Evolutionary conservation across 2,113 vertebrate species (phyloP).

Genomic region (Sceloporus undulatus): DNA sequence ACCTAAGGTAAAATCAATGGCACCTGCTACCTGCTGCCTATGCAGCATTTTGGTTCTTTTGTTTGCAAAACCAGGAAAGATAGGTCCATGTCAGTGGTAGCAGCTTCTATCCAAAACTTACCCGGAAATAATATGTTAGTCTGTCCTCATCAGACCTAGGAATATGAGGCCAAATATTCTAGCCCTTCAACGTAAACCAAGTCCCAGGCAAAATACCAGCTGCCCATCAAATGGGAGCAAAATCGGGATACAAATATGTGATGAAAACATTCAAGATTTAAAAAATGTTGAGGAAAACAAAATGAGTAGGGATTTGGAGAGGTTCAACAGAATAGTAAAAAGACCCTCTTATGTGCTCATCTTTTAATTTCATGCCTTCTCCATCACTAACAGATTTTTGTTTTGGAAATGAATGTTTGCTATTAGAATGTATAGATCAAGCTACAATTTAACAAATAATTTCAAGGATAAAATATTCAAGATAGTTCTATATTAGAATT

Average conservation of each 20-base stretch:
- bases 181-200: background rate
- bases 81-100: background rate
- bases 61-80: background rate
- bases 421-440: background rate
- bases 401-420: background rate
- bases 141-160: no score
- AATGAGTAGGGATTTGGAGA: background rate
- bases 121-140: background rate
- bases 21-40: background rate
- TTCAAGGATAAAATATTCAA: background rate
- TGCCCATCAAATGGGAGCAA: background rate
- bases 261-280: background rate
- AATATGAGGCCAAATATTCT: background rate
- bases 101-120: background rate
- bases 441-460: background rate
- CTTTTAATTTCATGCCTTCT: no score
- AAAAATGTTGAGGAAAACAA: background rate
- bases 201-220: background rate
- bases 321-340: background rate
- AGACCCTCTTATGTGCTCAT: background rate
- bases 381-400: background rate
- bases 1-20: background rate
- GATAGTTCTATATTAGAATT: background rate
- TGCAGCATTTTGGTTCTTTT: background rate
- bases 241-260: background rate